These are phyloP conservation scores for Plecturocebus donacophilus DNA, from an alignment of 2,113 vertebrate species.

Conservation along the genomic window DNA sequence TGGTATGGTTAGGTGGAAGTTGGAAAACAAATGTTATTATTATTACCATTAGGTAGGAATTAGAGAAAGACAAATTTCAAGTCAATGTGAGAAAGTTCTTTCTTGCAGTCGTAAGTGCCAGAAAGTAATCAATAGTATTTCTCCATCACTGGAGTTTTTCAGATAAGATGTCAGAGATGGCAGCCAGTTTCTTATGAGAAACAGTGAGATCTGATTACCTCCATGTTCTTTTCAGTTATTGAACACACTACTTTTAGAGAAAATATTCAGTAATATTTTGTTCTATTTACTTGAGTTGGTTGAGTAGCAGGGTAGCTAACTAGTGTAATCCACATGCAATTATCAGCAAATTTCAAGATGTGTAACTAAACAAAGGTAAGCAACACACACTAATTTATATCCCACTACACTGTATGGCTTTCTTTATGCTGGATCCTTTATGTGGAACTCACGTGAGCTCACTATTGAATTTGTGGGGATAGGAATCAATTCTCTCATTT, in stretches of 20 bases:
- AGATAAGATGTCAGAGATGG: neutral
- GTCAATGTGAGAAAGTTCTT: neutral
- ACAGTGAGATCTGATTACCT: neutral
- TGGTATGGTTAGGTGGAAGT: neutral
- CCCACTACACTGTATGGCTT: neutral
- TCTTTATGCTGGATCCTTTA: slow-evolving; percentile 44
- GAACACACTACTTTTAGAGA: neutral
- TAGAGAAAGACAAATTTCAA: neutral
- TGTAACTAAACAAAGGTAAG: slow-evolving; percentile 46
- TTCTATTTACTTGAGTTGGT: slow-evolving; percentile 6
- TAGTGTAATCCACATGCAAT: neutral
- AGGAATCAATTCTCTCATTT: slow-evolving; percentile 76
- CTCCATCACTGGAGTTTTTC: neutral
- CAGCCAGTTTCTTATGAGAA: neutral
- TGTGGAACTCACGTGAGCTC: slow-evolving; percentile 52
- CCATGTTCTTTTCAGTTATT: neutral
- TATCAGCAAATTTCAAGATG: slow-evolving; percentile 15
- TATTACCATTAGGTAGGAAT: neutral
- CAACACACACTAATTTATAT: slow-evolving; percentile 15
- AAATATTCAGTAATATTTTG: neutral
- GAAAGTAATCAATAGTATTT: neutral
- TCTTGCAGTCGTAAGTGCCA: neutral
- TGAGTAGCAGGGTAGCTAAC: neutral
- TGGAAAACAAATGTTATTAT: neutral
- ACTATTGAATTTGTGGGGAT: slow-evolving; percentile 68